Evolutionary conservation across 2,888 invertebrate species (phyloP), one percentile per base, ranked within the genome.

Genomic region (Clivina fossor): DNA sequence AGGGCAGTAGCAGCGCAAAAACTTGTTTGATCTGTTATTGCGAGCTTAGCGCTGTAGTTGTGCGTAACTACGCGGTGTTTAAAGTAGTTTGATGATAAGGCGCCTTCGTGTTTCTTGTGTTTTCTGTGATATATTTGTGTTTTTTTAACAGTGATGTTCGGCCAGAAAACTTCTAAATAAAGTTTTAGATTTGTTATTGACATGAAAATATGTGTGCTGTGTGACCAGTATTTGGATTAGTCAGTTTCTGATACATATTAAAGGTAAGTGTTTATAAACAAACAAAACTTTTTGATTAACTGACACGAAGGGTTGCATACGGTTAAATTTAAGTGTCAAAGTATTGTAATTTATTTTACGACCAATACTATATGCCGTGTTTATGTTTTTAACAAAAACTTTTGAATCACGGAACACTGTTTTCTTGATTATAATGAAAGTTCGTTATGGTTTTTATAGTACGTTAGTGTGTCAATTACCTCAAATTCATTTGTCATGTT

Each of bases 221-320:
- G 44, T n/a, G 43, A 20, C 18, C 18, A 28, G 16, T 37, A 38
- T 49, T 49, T 43, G 53, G 53, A 53, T 53, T 53, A 53, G 33
- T 4, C 7, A n/a, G 24, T 19, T 7, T 18, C n/a, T 22, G 5
- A 20, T 19, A n/a, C 19, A 18, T n/a, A 47, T 44, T 44, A 30
- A 37, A 48, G 48, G 48, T 48, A 48, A 16, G 35, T 15, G 16
- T 22, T 20, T 24, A 24, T 8, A 28, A n/a, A 11, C 16, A n/a
- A n/a, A n/a, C n/a, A n/a, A n/a, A n/a, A n/a, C n/a, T n/a, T n/a
- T n/a, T n/a, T n/a, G n/a, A n/a, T n/a, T n/a, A n/a, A n/a, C n/a
- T n/a, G n/a, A n/a, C n/a, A n/a, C n/a, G n/a, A n/a, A n/a, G n/a
- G n/a, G n/a, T n/a, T n/a, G n/a, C n/a, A n/a, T n/a, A n/a, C n/a